phyloP scores from a whole-genome alignment of 2,797 vertebrate genomes.

The Pangasius larnaudii region DNA sequence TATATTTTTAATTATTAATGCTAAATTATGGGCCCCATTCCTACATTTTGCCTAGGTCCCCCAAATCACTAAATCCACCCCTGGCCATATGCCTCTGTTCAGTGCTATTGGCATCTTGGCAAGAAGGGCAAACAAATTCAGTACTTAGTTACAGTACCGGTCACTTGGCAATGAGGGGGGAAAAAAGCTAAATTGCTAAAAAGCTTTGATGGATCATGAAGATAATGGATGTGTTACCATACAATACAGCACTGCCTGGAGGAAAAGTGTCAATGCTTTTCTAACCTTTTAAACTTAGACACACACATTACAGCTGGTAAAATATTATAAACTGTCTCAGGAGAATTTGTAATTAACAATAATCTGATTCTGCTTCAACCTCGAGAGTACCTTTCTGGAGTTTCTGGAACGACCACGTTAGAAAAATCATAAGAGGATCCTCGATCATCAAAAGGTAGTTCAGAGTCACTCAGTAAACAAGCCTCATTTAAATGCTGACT shows the following conservation, averaged over 20 bases:
- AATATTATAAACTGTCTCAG: neutral
- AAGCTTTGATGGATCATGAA: too few relatives aligned
- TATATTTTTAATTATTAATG: too few relatives aligned
- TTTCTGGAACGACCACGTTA: slow-evolving; percentile 70
- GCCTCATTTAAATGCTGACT: slow-evolving; percentile 64
- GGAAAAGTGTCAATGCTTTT: too few relatives aligned
- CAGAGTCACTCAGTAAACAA: slow-evolving; percentile 63
- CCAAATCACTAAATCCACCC: too few relatives aligned
- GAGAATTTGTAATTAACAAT: neutral
- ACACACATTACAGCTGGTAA: neutral
- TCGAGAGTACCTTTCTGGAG: slow-evolving; percentile 65
- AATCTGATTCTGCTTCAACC: neutral
- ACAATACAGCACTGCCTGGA: neutral
- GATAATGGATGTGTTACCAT: neutral
- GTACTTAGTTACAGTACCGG: neutral
- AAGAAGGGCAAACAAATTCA: neutral
- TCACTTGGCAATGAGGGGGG: neutral
- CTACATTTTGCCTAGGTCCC: too few relatives aligned
- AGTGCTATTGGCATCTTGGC: neutral
- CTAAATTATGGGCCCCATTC: too few relatives aligned
- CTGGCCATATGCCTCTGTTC: neutral
- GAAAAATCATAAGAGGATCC: slow-evolving; percentile 22
- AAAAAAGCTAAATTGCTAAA: neutral
- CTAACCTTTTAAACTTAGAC: neutral
- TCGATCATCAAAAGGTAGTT: slow-evolving; percentile 49